phyloP scores from a whole-genome alignment of 1,140 invertebrate genomes.

The Drosophila tsacasi region DNA sequence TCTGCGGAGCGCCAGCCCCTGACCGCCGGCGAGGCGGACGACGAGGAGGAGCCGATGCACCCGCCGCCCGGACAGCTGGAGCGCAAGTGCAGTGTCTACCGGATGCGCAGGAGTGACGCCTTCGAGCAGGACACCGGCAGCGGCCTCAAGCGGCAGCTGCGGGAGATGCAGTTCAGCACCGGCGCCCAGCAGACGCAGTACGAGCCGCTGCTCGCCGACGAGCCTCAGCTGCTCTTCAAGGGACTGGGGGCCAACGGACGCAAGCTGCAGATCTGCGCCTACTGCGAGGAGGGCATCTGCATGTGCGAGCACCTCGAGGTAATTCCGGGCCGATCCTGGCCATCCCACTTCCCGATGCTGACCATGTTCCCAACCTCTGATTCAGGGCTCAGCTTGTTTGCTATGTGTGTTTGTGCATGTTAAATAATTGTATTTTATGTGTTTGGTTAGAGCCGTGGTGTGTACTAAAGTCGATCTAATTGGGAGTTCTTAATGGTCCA shows the following conservation, averaged over 20 bases:
- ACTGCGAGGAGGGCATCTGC: conserved; percentile 84
- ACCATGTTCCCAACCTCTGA: not conserved
- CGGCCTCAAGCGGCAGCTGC: conserved; percentile 68
- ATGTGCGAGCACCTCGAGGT: conserved; percentile 85
- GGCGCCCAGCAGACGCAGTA: conserved; percentile 74
- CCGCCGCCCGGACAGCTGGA: conserved; percentile 73
- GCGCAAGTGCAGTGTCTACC: conserved; percentile 84
- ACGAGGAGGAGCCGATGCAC: conserved; percentile 69
- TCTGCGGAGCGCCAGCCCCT: conserved; percentile 65
- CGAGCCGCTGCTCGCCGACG: conserved; percentile 76
- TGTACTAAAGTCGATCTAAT: not conserved
- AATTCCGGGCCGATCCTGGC: conserved; percentile 46
- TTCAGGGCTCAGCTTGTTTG: not conserved
- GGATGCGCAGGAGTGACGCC: conserved; percentile 78
- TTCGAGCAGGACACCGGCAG: conserved; percentile 57
- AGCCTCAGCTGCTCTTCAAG: conserved; percentile 78
- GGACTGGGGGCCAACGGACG: conserved; percentile 68
- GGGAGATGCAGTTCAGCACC: conserved; percentile 72
- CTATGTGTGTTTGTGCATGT: conserved; percentile 27
- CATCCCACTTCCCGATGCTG: not conserved
- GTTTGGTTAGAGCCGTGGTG: conserved; percentile 1
- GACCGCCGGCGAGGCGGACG: conserved; percentile 58
- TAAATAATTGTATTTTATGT: conserved; percentile 1
- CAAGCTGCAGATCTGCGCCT: conserved; percentile 77
- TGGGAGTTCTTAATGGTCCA: not conserved